Evolutionary conservation across 2,888 invertebrate species (phyloP).

Genomic region (Gonocerus acuteangulatus): DNA sequence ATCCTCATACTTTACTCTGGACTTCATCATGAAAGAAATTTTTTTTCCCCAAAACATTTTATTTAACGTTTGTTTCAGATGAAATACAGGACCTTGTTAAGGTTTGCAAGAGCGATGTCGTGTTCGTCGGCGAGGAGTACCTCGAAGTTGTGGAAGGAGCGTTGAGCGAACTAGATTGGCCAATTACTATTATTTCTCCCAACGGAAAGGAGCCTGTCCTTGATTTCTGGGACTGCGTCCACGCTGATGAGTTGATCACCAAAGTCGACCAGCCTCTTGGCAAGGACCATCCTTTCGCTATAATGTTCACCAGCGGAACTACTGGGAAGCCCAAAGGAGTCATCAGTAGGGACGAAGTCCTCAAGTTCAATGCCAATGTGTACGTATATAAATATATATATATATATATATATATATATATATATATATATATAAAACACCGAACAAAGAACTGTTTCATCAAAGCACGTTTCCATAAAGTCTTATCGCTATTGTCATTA

Average conservation of each 20-base stretch:
- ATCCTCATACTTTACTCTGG: too few species aligned
- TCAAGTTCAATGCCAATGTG: not conserved
- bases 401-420: conserved; percentile 8
- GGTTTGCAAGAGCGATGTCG: not conserved
- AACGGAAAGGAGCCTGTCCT: not conserved
- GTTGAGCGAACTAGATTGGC: not conserved
- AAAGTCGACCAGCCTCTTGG: not conserved
- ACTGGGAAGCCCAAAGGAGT: conserved; percentile 22
- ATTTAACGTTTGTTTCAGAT: too few species aligned
- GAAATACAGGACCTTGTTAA: not conserved
- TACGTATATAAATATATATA: conserved; percentile 2
- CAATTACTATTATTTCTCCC: not conserved
- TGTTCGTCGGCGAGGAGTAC: not conserved
- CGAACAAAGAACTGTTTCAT: too few species aligned
- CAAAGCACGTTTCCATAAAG: too few species aligned
- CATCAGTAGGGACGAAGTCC: not conserved
- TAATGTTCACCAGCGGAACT: conserved; percentile 26
- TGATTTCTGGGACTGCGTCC: not conserved
- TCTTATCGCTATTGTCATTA: too few species aligned
- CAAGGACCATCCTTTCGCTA: not conserved
- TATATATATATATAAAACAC: too few species aligned
- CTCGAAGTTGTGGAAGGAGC: not conserved
- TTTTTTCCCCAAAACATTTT: too few species aligned
- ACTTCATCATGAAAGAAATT: too few species aligned
- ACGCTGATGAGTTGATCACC: not conserved